phyloP scores from a whole-genome alignment of 2,113 vertebrate species.

The Perca fluviatilis region DNA sequence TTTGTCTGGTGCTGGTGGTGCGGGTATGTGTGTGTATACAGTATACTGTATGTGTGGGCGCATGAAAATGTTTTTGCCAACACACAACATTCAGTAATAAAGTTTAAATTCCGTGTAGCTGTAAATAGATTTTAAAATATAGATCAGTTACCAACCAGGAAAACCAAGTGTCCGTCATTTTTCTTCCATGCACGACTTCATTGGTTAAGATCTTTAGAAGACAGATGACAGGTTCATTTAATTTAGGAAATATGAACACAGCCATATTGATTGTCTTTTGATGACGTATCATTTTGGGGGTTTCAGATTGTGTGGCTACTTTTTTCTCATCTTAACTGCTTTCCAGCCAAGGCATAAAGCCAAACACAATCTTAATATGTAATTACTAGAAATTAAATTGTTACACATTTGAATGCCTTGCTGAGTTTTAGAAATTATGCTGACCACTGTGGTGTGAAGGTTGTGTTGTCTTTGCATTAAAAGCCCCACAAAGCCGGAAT shows the following conservation, averaged over 20 bases:
- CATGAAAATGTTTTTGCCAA: slow-evolving; percentile 24
- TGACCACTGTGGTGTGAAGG: slow-evolving; percentile 8
- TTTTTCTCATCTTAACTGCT: neutral
- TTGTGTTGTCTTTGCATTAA: slow-evolving; percentile 14
- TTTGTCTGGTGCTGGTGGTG: slow-evolving; percentile 52
- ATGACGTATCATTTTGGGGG: neutral
- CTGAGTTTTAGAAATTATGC: neutral
- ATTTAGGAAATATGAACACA: slow-evolving; percentile 19
- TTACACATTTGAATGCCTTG: slow-evolving; percentile 6
- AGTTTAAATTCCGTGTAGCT: slow-evolving; percentile 4
- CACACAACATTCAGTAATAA: slow-evolving; percentile 14
- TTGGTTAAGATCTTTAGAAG: neutral
- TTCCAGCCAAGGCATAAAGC: neutral
- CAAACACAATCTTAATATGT: neutral
- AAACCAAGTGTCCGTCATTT: slow-evolving; percentile 1
- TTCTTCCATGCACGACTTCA: neutral
- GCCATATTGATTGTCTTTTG: neutral
- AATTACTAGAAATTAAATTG: neutral
- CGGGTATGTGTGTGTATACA: slow-evolving; percentile 23
- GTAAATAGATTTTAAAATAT: slow-evolving; percentile 13
- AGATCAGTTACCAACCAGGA: neutral
- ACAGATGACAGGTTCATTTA: slow-evolving; percentile 9
- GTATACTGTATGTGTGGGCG: slow-evolving; percentile 28
- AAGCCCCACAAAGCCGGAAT: neutral
- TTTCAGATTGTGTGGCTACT: neutral